Evolutionary conservation across 2,888 invertebrate genomes (phyloP).

Genomic region (Torymus tubicola): DNA sequence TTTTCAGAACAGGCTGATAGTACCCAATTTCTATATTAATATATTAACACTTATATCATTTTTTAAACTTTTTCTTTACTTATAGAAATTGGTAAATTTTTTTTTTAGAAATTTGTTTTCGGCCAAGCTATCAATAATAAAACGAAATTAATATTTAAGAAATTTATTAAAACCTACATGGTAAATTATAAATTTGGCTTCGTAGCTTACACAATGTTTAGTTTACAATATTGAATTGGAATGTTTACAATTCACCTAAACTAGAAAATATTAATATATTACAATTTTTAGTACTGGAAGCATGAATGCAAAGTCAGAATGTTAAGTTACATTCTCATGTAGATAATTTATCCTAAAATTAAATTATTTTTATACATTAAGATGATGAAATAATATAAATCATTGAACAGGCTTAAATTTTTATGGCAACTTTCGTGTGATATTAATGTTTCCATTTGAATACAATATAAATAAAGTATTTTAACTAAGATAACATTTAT

Average conservation of each 20-base stretch:
- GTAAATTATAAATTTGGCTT: slow-evolving; percentile 18
- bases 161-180: slow-evolving; percentile 26
- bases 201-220: neutral
- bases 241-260: neutral
- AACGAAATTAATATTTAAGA: slow-evolving; percentile 1
- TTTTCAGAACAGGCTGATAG: too few species aligned
- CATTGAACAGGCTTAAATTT: too few species aligned
- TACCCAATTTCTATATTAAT: too few species aligned
- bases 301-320: slow-evolving; percentile 8
- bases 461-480: too few species aligned
- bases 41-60: too few species aligned
- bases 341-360: neutral
- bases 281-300: neutral
- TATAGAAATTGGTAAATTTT: too few species aligned
- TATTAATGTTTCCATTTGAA: too few species aligned
- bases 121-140: neutral
- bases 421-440: too few species aligned
- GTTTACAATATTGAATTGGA: neutral
- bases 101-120: neutral
- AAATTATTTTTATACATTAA: too few species aligned
- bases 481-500: too few species aligned
- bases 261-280: neutral
- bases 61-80: too few species aligned
- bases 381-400: too few species aligned
- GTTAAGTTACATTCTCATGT: neutral